Base-by-base conservation (phyloP, 2,888 invertebrate species). In the Smittia sp. region DNA sequence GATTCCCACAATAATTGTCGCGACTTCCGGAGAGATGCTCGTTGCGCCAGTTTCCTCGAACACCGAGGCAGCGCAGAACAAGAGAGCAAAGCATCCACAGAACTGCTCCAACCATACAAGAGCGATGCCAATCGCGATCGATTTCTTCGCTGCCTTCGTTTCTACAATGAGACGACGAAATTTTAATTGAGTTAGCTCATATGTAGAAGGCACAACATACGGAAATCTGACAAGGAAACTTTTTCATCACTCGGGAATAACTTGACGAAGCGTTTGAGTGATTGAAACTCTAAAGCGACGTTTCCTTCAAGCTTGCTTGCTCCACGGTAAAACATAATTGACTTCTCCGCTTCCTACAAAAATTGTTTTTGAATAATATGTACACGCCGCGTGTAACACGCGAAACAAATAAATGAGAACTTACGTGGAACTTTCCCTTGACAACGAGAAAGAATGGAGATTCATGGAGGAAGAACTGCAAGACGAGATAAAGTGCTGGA, bases 261-360 rank as follows among this genome's bases (percentile, higher is more conserved):
- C 46, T 46, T 11, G 15, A 46, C 46, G n/a, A n/a, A 46, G 3
- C 46, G 11, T 46, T 46, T 11, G 2, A 46, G n/a, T n/a, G n/a
- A 13, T 15, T 11, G 7, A 11, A 38, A 38, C 11, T 38, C 38
- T 11, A 38, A 6, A 38, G 38, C 38, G n/a, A n/a, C n/a, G 46
- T 46, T 46, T 7, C 22, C 22, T 22, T 18, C 22, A 7, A 58
- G n/a, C 2, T 7, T 4, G 3, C 1, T 58, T 1, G 22, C 18
- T 58, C 58, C 58, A 2, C 58, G 58, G 13, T 58, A 58, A 13
- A 58, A 58, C 58, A 58, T 58, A 4, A 58, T 7, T 7, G 58
- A 58, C 9, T 58, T n/a, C 22, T 58, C 22, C 2, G 58, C 58
- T 58, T 58, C 18, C 58, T 58, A 6, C 7, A 18, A 58, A 58